Conservation (phyloP, 2,797 vertebrate species). For the Propithecus perrieri region DNA sequence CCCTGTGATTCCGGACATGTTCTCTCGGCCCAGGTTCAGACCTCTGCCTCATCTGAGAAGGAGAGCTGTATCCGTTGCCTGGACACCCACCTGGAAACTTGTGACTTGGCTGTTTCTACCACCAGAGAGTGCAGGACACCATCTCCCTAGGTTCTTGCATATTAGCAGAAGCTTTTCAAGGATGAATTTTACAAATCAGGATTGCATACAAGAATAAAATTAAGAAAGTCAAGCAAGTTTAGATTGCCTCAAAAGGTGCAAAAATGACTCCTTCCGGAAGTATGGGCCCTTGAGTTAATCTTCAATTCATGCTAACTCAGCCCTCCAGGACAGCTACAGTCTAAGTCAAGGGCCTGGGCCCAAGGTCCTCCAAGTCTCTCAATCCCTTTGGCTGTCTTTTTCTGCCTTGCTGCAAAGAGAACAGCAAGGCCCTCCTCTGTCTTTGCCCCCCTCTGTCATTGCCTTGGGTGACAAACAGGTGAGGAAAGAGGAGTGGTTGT, state of each 20-base stretch:
- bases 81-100: neutral
- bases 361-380: neutral
- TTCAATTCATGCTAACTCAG: neutral
- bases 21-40: neutral
- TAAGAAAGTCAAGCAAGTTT: conserved; percentile 67
- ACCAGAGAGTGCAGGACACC: conserved; percentile 72
- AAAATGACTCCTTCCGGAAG: neutral
- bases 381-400: neutral
- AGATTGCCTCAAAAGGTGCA: conserved; percentile 51
- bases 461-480: conserved; percentile 29
- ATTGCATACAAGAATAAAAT: conserved; percentile 56
- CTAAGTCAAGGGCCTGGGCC: neutral
- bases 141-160: conserved; percentile 63
- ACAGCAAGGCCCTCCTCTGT: neutral
- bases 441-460: neutral
- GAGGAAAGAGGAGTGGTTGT: conserved; percentile 37
- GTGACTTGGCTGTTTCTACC: conserved; percentile 69
- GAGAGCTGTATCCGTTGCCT: conserved; percentile 48
- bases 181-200: conserved; percentile 68
- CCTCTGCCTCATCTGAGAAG: neutral
- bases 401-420: neutral
- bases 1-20: neutral
- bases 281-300: neutral
- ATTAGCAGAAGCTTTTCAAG: conserved; percentile 79
- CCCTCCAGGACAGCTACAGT: neutral